Evolutionary conservation across 1,140 invertebrate genomes (phyloP), one percentile per base, ranked within the genome.

Genomic region (Drosophila sp.): DNA sequence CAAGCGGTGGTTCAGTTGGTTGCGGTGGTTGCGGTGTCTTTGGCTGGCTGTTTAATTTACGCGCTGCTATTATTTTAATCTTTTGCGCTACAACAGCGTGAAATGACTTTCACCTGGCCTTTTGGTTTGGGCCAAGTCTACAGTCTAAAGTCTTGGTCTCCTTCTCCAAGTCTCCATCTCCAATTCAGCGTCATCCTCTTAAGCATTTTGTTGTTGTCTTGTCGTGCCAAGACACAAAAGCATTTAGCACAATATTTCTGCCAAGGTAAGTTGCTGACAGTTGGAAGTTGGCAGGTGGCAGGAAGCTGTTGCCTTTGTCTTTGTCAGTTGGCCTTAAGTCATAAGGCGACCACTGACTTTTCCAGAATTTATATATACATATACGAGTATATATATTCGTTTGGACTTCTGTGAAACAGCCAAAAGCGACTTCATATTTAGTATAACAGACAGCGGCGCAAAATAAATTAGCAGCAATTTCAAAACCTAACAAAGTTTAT

Each of bases 41-140:
- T 70, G 70, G 69, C 80, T 59, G 78, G 61, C 66, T 87, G 83
- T 89, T 89, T 89, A 89, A 89, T 89, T 89, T 89, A 89, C 83
- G 83, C 83, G 84, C 79, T 80, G 83, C 83, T 89, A 89, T 89
- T 89, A 89, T 89, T 89, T 89, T 89, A 89, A 89, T 89, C 83
- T 89, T 89, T 89, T 86, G 78, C 81, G 81, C 82, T 81, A 81
- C 78, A 87, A 78, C 81, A 89, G 83, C 83, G 83, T 89, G 83
- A 89, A 89, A 89, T 89, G 83, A 89, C 83, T 89, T 87, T 89
- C 83, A 89, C 83, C 83, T 87, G 83, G 79, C 83, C 78, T 58
- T 51, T 69, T 34, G 62, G 41, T 29, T 58, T 40, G 7, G 18
- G 14, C 36, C 21, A 59, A 41, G 13, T 8, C 38, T 25, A 36